phyloP scores from a whole-genome alignment of 2,888 invertebrate genomes.

The Drosophila seclusa region DNA sequence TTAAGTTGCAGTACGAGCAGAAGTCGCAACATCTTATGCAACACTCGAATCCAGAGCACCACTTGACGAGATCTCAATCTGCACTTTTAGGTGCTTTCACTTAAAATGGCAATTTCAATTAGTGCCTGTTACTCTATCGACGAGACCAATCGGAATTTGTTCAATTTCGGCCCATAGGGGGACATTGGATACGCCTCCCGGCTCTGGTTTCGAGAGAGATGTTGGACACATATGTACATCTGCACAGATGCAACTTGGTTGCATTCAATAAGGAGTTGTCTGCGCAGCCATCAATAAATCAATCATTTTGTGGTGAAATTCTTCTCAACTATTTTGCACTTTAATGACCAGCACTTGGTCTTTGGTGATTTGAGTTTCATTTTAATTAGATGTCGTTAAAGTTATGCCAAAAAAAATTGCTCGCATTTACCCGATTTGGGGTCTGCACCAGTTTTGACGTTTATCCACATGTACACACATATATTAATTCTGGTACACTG shows the following conservation, averaged over 20 bases:
- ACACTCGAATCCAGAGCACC: slow-evolving; percentile 51
- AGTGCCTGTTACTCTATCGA: slow-evolving; percentile 65
- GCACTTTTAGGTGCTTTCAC: slow-evolving; percentile 66
- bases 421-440: slow-evolving; percentile 55
- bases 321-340: slow-evolving; percentile 70
- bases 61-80: slow-evolving; percentile 22
- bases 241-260: slow-evolving; percentile 26
- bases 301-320: slow-evolving; percentile 68
- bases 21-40: slow-evolving; percentile 44
- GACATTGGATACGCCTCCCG: slow-evolving; percentile 24
- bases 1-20: slow-evolving; percentile 47
- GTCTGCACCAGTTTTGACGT: slow-evolving; percentile 19
- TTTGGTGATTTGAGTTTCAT: slow-evolving; percentile 61
- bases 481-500: too few relatives aligned
- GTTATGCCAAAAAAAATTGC: slow-evolving; percentile 64
- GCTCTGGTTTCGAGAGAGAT: slow-evolving; percentile 45
- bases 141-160: slow-evolving; percentile 55
- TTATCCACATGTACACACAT: not conserved
- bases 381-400: slow-evolving; percentile 80
- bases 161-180: slow-evolving; percentile 53
- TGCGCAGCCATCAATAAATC: slow-evolving; percentile 68
- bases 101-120: slow-evolving; percentile 79
- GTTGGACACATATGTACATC: slow-evolving; percentile 45
- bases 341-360: slow-evolving; percentile 75
- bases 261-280: slow-evolving; percentile 40